Conservation (phyloP, 2,797 vertebrate species). For the Monodelphis domestica region DNA sequence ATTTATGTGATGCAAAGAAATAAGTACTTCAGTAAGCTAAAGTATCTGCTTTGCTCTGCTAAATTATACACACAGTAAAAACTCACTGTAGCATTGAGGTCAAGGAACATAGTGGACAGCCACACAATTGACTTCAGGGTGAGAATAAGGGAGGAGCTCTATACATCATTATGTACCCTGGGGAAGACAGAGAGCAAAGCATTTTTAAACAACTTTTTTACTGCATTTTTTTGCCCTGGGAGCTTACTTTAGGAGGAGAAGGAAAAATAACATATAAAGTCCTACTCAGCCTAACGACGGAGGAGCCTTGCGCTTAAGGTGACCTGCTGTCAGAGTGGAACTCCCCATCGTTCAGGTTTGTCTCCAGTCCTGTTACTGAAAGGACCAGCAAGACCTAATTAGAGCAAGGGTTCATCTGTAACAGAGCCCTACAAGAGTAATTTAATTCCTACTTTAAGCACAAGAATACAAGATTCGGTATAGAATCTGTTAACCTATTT, state of each 20-base stretch:
- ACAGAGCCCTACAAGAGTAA: neutral
- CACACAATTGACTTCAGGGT: slow-evolving; percentile 1
- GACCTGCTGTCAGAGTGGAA: neutral
- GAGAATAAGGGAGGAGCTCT: neutral
- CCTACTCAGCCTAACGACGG: neutral
- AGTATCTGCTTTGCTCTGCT: slow-evolving; percentile 9
- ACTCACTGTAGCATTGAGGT: neutral
- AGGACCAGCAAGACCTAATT: neutral
- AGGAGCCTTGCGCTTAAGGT: neutral
- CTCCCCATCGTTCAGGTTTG: neutral
- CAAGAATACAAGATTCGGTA: neutral
- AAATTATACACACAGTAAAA: slow-evolving; percentile 6
- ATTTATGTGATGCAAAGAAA: slow-evolving; percentile 38
- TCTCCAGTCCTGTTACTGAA: neutral
- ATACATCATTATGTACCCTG: neutral
- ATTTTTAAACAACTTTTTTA: slow-evolving; percentile 47
- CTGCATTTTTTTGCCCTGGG: slow-evolving; percentile 28
- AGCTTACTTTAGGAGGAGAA: slow-evolving; percentile 32
- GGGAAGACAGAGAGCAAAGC: neutral
- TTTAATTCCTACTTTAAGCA: neutral
- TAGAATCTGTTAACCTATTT: neutral
- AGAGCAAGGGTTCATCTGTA: neutral
- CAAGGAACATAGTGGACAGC: neutral
- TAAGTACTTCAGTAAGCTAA: slow-evolving; percentile 24
- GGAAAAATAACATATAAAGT: slow-evolving; percentile 12